These are phyloP conservation scores for Atopsyche davidsoni DNA, from an alignment of 1,140 invertebrate species.

Conservation along the genomic window DNA sequence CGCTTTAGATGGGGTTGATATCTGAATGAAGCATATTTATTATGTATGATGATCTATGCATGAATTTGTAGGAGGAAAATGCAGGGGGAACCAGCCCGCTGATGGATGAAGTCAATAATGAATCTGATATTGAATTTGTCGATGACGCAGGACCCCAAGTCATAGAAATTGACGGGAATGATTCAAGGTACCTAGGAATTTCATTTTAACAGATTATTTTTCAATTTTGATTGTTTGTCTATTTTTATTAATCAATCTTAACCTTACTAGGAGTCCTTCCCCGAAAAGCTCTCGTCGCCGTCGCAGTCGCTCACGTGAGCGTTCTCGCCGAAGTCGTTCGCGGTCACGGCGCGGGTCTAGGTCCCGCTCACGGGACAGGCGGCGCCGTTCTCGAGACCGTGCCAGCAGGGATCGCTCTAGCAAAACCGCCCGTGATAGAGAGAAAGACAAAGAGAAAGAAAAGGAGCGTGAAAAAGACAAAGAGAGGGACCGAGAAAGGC, in stretches of 20 bases:
- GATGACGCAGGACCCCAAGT: constrained; percentile 35
- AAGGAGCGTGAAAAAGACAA: constrained; percentile 70
- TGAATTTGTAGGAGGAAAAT: constrained; percentile 27
- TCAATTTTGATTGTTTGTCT: constrained; percentile 2
- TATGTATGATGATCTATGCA: not conserved
- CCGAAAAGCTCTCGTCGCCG: constrained; percentile 48
- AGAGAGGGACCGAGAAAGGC: constrained; percentile 71
- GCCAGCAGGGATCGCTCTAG: constrained; percentile 35
- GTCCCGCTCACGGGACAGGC: constrained; percentile 38
- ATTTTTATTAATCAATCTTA: constrained; percentile 13
- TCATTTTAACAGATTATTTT: not conserved
- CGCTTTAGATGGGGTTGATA: not conserved
- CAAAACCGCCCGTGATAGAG: constrained; percentile 48
- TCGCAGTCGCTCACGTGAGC: constrained; percentile 45
- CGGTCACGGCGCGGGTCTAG: constrained; percentile 47
- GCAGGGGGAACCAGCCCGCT: constrained; percentile 24
- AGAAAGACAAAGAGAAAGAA: constrained; percentile 54
- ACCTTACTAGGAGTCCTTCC: constrained; percentile 49
- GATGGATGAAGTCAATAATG: constrained; percentile 33
- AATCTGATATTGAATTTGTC: constrained; percentile 47
- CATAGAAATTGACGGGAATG: constrained; percentile 30
- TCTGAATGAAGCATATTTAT: not conserved
- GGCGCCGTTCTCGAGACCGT: constrained; percentile 37
- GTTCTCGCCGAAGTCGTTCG: constrained; percentile 40
- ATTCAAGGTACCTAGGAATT: constrained; percentile 24